These are phyloP conservation scores for Octomys mimax DNA, from an alignment of 2,797 vertebrate species.

Conservation along the genomic window DNA sequence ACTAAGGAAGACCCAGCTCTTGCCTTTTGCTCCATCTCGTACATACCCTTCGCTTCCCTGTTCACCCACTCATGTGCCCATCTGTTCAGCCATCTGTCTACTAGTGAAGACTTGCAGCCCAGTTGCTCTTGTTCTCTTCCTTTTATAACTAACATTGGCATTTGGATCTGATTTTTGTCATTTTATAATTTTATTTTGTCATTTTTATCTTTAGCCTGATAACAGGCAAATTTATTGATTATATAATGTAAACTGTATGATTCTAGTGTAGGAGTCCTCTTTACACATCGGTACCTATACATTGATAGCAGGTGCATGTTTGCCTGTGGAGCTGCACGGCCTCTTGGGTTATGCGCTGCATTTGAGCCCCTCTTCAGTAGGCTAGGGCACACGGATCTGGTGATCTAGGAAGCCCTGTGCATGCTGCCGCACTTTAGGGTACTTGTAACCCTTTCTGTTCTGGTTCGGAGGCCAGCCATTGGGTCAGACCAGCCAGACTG, in stretches of 20 bases:
- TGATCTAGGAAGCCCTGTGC: not conserved
- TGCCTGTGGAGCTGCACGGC: not conserved
- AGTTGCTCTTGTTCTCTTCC: conserved; percentile 38
- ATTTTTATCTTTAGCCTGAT: conserved; percentile 50
- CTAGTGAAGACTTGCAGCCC: not conserved
- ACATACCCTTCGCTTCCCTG: not conserved
- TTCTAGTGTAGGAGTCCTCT: not conserved
- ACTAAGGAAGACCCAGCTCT: not conserved
- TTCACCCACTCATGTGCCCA: not conserved
- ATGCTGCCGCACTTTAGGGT: not conserved
- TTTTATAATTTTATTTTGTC: conserved; percentile 52
- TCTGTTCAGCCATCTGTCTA: not conserved
- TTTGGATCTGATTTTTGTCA: conserved; percentile 53
- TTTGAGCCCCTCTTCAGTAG: conserved; percentile 9
- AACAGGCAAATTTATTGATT: conserved; percentile 25
- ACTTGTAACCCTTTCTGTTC: not conserved
- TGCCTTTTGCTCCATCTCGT: not conserved
- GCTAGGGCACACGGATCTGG: not conserved
- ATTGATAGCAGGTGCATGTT: not conserved
- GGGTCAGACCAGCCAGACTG: no score
- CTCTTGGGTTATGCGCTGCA: conserved; percentile 3
- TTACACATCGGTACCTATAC: not conserved
- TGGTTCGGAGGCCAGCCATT: no score
- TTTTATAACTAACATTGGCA: conserved; percentile 57
- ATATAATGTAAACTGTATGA: conserved; percentile 3